phyloP scores from a whole-genome alignment of 2,888 invertebrate species.

The Erebia aethiops region DNA sequence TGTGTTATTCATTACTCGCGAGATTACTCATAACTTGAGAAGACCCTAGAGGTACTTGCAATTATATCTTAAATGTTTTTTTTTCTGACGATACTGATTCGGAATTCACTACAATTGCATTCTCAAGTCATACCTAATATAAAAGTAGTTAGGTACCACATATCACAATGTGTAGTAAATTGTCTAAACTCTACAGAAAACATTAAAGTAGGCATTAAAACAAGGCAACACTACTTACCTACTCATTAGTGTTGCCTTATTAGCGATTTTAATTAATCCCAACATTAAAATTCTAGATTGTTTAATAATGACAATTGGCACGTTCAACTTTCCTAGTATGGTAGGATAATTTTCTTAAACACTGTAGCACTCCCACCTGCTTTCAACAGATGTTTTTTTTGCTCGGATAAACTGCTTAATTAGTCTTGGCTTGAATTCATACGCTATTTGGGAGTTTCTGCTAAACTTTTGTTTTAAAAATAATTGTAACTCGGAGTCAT shows the following conservation, averaged over 20 bases:
- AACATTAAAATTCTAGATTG: constrained; percentile 16
- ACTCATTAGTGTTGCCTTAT: neutral
- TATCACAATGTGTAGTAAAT: too few species aligned
- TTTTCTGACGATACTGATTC: too few species aligned
- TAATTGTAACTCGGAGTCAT: neutral
- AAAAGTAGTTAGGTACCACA: too few species aligned
- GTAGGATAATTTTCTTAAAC: constrained; percentile 33
- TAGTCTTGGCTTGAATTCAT: constrained; percentile 27
- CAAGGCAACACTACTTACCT: neutral
- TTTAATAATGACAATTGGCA: constrained; percentile 29
- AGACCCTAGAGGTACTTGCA: too few species aligned
- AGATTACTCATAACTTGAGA: too few species aligned
- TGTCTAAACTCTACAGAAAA: too few species aligned
- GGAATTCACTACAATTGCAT: too few species aligned
- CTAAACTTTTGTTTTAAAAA: neutral
- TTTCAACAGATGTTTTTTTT: constrained; percentile 42
- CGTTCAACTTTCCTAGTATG: constrained; percentile 33
- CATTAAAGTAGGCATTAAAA: neutral
- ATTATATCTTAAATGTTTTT: too few species aligned
- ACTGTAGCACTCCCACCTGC: constrained; percentile 40
- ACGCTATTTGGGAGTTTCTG: constrained; percentile 7
- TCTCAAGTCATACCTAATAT: too few species aligned
- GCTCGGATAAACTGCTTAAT: constrained; percentile 32
- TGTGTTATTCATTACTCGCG: too few species aligned
- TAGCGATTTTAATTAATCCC: constrained; percentile 1